Evolutionary conservation across 2,888 invertebrate genomes (phyloP).

Genomic region (Drosophila longiperda): DNA sequence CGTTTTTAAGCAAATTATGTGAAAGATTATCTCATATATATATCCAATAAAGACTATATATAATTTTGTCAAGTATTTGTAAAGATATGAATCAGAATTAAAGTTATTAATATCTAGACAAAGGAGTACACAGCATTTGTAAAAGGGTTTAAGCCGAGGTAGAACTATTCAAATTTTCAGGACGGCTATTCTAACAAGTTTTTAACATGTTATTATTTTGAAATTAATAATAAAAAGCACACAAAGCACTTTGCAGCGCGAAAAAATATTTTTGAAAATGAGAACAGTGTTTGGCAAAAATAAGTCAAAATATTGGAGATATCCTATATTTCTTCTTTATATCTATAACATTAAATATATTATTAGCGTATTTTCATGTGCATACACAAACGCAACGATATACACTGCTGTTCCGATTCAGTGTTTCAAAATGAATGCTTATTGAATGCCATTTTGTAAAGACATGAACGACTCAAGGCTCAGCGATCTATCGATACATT

Average conservation of each 20-base stretch:
- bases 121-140: no score
- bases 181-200: neutral
- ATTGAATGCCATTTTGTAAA: neutral
- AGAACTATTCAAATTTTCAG: neutral
- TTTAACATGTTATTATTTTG: neutral
- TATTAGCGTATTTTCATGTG: neutral
- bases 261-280: neutral
- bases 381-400: neutral
- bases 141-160: no score
- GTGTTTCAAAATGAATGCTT: neutral
- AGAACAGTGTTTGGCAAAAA: neutral
- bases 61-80: no score
- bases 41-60: no score
- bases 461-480: neutral
- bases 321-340: neutral
- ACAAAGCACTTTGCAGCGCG: neutral
- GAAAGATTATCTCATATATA: no score
- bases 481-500: slow-evolving; percentile 7
- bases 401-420: neutral
- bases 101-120: no score
- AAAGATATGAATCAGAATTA: no score
- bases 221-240: neutral
- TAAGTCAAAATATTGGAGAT: neutral
- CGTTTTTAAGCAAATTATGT: no score
- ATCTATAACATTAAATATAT: neutral